Percentiles rank a stretch among this genome's conserved stretches.
phyloP scores from a whole-genome alignment of 1,140 invertebrate genomes.

The Lepeophtheirus salmonis region DNA sequence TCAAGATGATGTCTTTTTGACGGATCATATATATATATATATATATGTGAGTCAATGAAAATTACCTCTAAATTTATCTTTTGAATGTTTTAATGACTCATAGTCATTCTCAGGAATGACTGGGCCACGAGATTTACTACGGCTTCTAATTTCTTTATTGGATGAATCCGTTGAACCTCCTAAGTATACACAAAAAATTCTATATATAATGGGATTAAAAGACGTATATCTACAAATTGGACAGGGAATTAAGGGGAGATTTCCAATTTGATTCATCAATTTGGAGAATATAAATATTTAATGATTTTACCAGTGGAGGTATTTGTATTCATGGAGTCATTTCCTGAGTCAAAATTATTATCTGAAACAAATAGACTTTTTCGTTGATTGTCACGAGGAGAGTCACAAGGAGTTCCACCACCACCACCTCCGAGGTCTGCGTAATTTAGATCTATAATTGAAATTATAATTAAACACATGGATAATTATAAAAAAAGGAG shows the following conservation, averaged over 20 bases:
- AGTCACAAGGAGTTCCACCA: background rate
- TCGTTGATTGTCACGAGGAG: background rate
- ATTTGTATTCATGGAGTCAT: background rate
- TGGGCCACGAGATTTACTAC: background rate
- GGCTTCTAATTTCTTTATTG: background rate
- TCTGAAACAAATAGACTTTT: background rate
- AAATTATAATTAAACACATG: too few relatives aligned
- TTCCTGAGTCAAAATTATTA: background rate
- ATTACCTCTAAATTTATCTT: background rate
- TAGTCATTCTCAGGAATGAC: background rate
- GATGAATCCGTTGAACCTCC: background rate
- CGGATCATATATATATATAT: too few relatives aligned
- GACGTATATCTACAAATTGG: too few relatives aligned
- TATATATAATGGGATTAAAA: too few relatives aligned
- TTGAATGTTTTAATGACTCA: background rate
- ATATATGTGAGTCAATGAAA: too few relatives aligned
- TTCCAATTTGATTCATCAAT: too few relatives aligned
- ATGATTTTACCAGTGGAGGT: background rate
- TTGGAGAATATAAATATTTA: too few relatives aligned
- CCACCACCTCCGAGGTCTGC: background rate
- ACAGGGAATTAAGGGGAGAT: too few relatives aligned
- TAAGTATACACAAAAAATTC: too few relatives aligned
- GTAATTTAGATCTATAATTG: background rate
- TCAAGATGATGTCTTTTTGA: too few relatives aligned
- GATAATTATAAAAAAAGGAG: background rate